A percentile compares a stretch with the other conserved stretches of the same genome.
Conservation (phyloP, 2,113 vertebrate genomes). For the Gila orcuttii region DNA sequence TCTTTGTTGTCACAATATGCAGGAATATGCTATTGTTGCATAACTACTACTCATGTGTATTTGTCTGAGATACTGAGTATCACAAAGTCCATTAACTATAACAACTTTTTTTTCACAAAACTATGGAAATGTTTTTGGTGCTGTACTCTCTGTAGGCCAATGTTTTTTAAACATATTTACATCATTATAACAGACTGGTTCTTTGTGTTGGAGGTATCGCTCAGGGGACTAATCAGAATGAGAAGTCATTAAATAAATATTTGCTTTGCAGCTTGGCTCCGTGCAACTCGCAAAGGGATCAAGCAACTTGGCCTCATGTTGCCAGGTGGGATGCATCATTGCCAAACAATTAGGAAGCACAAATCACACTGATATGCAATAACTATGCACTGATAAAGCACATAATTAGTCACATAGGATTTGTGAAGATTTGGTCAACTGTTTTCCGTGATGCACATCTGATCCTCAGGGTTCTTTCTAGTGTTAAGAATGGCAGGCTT, state of each 20-base stretch:
- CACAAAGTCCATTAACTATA: not conserved
- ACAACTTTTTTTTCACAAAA: not conserved
- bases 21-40: slow-evolving; percentile 45
- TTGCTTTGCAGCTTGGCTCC: slow-evolving; percentile 41
- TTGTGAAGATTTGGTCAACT: slow-evolving; percentile 6
- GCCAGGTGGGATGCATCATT: slow-evolving; percentile 20
- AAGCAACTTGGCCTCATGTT: not conserved
- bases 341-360: slow-evolving; percentile 60
- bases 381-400: slow-evolving; percentile 57
- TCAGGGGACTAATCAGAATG: slow-evolving; percentile 39
- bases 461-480: not conserved
- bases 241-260: slow-evolving; percentile 46
- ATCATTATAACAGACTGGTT: slow-evolving; percentile 6
- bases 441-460: not conserved
- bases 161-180: slow-evolving; percentile 28
- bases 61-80: not conserved
- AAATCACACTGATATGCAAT: slow-evolving; percentile 57
- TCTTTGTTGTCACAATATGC: slow-evolving; percentile 34
- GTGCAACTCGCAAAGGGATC: slow-evolving; percentile 15
- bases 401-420: slow-evolving; percentile 46
- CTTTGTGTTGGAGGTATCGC: not conserved
- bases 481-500: not conserved
- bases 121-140: not conserved
- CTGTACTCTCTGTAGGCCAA: not conserved
- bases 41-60: slow-evolving; percentile 23